Evolutionary conservation across 2,113 vertebrate species (phyloP), one percentile per base, ranked within the genome.

Genomic region (Monopterus albus): DNA sequence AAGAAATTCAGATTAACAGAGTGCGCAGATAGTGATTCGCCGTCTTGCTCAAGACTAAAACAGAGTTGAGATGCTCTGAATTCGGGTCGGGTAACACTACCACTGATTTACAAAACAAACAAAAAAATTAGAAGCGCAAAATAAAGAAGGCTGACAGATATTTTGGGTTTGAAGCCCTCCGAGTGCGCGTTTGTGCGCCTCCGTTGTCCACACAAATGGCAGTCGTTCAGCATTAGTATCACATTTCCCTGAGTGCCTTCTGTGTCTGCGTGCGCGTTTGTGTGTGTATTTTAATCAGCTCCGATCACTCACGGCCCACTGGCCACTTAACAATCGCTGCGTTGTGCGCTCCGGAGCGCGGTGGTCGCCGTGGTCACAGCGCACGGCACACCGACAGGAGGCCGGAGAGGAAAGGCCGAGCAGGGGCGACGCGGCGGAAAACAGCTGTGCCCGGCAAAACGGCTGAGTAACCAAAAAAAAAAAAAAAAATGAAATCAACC

Each of bases 391-490:
- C 40, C 28, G 39, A 59, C 69, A 33, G 55, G 62, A 74, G 74
- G 76, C 59, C n/a, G 6, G 50, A 43, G 39, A 60, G 52, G 39
- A 55, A 59, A 64, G 11, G 20, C 50, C 20, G 38, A 64, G 52
- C 49, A 31, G 67, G 23, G 60, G 39, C 62, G 45, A 59, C 36
- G 58, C 58, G 47, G 62, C 50, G 71, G 65, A 72, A 75, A 84
- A 78, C 87, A 87, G 83, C 87, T 90, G 86, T 65, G 84, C 12
- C 72, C 11, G 45, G 43, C 43, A 77, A 74, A 78, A 83, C 73
- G 60, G 21, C 77, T 28, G 72, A 81, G 59, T 62, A 65, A 77
- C 79, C 67, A 67, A 64, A 62, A 21, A 28, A 61, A 42, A 47
- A 71, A 83, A 72, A 67, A 64, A 62, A 21, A 28, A 61, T 46